Evolutionary conservation across 2,888 invertebrate genomes (phyloP), one percentile per base, ranked within the genome.

Genomic region (Agriopis marginaria): DNA sequence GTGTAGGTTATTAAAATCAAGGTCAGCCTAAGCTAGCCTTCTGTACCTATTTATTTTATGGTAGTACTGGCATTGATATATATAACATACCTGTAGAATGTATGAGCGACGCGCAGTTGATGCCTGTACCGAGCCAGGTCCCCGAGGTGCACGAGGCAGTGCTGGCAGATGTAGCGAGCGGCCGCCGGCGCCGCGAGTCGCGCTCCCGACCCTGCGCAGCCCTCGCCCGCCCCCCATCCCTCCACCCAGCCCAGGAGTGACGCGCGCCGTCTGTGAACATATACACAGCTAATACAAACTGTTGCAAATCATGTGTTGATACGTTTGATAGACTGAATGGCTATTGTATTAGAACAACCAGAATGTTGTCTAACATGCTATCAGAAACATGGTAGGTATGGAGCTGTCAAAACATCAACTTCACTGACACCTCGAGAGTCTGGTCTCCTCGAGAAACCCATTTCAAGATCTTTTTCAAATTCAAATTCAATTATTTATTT

Each of bases 101-200:
- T 96, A 85, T 98, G 97, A 0, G 98, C 98, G 83, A 97, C 97
- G 60, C 96, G 95, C 75, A 96, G 95, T 87, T 97, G 97, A 81
- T 97, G 97, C 72, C 97, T 94, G 85, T 98, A 98, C 9, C 98
- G 95, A 39, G 98, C 97, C 77, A 98, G 95, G 85, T 98, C 98
- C 0, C 98, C 98, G 68, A 98, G 95, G 87, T 98, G 98, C 66
- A 98, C 97, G 68, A 98, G 95, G 87, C 98, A 98, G 89, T 98
- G 97, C 85, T 98, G 98, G 86, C 97, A 97, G 79, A 98, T 97
- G 90, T 98, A 98, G 70, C 97, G 95, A 84, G 97, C 97, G 10
- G 97, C 97, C 51, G 96, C 96, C 66, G 95, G 95, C 73, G 96
- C 95, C 74, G 96, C 95, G 56, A 93, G 84, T 51, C 77, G 82